Base-by-base conservation (phyloP, 2,797 vertebrate species). In the Oreochromis grahami region DNA sequence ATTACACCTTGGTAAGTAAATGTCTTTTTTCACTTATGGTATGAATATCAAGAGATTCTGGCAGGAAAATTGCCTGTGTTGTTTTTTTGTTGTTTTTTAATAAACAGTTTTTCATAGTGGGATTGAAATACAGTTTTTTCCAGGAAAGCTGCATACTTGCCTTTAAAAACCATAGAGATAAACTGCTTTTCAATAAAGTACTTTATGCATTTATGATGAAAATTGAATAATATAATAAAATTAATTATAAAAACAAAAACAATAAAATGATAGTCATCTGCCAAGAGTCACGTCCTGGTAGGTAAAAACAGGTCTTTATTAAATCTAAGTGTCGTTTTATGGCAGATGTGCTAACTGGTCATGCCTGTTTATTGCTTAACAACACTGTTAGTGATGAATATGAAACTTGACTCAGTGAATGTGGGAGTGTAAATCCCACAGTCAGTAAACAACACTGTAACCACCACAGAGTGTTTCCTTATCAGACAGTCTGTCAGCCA, bases 291-390 rank as follows among this genome's bases (percentile, higher is more conserved):
- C 11, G 1, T 45, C 9, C 14, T 11, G 4, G 41, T 48, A 60
- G 76, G 70, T 79, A 72, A 56, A 77, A 84, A 29, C 74, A 29
- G 15, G 15, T 60, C 51, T 15, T 68, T 81, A 78, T 82, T 48
- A 24, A 43, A 45, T 19, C 10, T 1, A 12, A 41, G 43, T 32
- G 43, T 76, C 48, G 36, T 58, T 83, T 56, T 15, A 78, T 51
- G 55, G 77, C 36, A 17, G 29, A 83, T 70, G 34, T 29, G 68
- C 55, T 14, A 38, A 74, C 81, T 68, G 63, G 81, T 70, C 10
- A 2, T 34, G 50, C 85, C 55, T 52, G 83, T 88, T 88, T 78
- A 85, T 45, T 48, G 52, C 70, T 85, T 76, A 12, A 74, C 53
- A 29, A 74, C 21, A n/a, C 77, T 70, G 9, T 74, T 17, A 50